phyloP scores from a whole-genome alignment of 2,888 invertebrate species.

The Oxyscelio sp. region DNA sequence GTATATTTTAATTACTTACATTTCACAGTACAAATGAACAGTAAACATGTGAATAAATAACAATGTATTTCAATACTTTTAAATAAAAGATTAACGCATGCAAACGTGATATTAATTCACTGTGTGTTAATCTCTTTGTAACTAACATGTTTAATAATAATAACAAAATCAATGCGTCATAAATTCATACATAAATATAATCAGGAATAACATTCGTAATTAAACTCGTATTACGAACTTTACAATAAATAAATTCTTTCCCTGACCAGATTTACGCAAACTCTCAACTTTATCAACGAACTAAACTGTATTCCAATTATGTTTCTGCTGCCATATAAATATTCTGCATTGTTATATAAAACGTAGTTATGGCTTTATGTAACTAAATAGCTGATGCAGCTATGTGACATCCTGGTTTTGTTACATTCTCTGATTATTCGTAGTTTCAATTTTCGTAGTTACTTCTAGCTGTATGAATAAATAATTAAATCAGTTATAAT shows the following conservation, averaged over 20 bases:
- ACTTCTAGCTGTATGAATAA: neutral
- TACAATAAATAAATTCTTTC: neutral
- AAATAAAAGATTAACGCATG: too few relatives aligned
- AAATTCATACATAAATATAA: too few relatives aligned
- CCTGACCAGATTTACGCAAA: conserved; percentile 1
- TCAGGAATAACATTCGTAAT: too few relatives aligned
- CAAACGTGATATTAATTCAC: too few relatives aligned
- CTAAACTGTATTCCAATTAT: conserved; percentile 20
- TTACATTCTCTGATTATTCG: conserved; percentile 16
- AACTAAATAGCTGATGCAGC: conserved; percentile 44
- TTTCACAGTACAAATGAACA: too few relatives aligned
- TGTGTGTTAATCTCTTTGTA: too few relatives aligned
- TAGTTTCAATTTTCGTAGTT: conserved; percentile 9
- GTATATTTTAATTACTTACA: too few relatives aligned
- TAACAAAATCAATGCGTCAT: too few relatives aligned
- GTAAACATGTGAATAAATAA: too few relatives aligned
- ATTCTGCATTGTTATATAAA: conserved; percentile 36
- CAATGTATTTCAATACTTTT: too few relatives aligned
- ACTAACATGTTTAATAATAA: too few relatives aligned
- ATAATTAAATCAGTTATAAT: conserved; percentile 12
- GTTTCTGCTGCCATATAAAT: conserved; percentile 21
- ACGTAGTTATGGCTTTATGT: conserved; percentile 39
- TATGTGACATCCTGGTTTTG: conserved; percentile 28
- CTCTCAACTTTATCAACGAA: conserved; percentile 26
- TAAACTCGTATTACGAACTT: neutral